A percentile compares a stretch with the other conserved stretches of the same genome.
Conservation (phyloP, 1,140 invertebrate genomes). For the Anagrus nilaparvatae region DNA sequence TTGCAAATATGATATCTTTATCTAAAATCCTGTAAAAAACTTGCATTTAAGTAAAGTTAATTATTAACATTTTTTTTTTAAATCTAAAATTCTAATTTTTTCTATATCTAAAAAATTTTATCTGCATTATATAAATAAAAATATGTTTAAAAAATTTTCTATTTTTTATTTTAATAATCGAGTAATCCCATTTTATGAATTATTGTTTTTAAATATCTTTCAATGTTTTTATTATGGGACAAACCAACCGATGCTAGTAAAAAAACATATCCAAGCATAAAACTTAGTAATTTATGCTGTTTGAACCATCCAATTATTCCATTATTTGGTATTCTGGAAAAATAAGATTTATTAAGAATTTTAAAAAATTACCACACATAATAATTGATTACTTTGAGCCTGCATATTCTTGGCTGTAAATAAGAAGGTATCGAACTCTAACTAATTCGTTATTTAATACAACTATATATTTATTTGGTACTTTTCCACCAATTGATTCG, state of each 20-base stretch:
- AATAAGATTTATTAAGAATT: constrained; percentile 4
- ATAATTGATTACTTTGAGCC: constrained; percentile 24
- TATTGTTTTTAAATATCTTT: constrained; percentile 37
- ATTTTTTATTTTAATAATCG: constrained; percentile 19
- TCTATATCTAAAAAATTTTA: constrained; percentile 9
- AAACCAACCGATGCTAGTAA: constrained; percentile 39
- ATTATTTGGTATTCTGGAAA: constrained; percentile 26
- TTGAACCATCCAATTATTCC: constrained; percentile 37
- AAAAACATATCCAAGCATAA: constrained; percentile 39
- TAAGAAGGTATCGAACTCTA: constrained; percentile 63
- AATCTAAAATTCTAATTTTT: constrained; percentile 16
- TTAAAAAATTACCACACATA: background rate
- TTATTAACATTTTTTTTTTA: constrained; percentile 16
- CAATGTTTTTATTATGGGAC: constrained; percentile 37
- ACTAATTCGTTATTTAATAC: constrained; percentile 68
- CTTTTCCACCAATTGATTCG: constrained; percentile 44
- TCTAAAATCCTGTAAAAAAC: too few relatives aligned
- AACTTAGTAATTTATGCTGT: constrained; percentile 39
- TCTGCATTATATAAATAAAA: constrained; percentile 3
- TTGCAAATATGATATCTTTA: too few relatives aligned
- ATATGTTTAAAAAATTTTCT: constrained; percentile 5
- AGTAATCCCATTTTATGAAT: constrained; percentile 36
- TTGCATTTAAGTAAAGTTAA: too few relatives aligned
- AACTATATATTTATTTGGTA: constrained; percentile 63
- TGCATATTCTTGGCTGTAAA: constrained; percentile 51